These are phyloP conservation scores for Conus betulinus DNA, from an alignment of 1,140 invertebrate species.

Conservation along the genomic window DNA sequence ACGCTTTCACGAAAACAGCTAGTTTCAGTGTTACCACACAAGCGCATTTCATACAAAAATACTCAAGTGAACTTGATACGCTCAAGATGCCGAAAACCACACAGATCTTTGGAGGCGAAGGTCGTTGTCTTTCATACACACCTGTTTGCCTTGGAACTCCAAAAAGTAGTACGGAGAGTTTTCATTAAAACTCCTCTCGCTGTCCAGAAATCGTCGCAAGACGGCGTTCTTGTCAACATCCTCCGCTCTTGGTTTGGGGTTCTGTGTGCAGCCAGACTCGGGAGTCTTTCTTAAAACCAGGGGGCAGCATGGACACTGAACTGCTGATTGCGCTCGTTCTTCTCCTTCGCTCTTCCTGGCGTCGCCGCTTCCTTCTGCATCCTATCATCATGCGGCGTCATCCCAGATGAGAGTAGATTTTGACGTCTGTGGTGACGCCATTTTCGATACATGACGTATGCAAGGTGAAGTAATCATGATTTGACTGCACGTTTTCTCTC, in stretches of 20 bases:
- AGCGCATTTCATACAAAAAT: no score
- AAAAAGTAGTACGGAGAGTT: constrained; percentile 17
- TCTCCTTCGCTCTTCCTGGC: background rate
- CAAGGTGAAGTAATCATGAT: background rate
- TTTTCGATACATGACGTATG: background rate
- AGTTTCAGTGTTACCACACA: no score
- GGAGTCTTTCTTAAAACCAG: constrained; percentile 36
- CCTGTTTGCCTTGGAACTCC: constrained; percentile 17
- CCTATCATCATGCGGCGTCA: constrained; percentile 12
- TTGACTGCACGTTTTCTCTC: background rate
- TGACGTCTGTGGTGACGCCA: background rate
- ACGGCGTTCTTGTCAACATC: constrained; percentile 33
- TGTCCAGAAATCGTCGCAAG: constrained; percentile 33
- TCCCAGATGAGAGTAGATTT: background rate
- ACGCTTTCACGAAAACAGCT: no score
- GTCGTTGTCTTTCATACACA: no score
- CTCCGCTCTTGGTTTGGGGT: constrained; percentile 28
- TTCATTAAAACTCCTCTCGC: constrained; percentile 16
- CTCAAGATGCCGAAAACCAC: no score
- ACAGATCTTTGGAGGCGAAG: no score
- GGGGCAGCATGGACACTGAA: constrained; percentile 23
- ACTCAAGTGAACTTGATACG: no score
- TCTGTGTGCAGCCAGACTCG: constrained; percentile 34
- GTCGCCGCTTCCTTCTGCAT: constrained; percentile 19
- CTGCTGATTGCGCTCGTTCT: background rate